These are phyloP conservation scores for Conomelus anceps DNA, from an alignment of 2,888 invertebrate genomes.

Conservation along the genomic window DNA sequence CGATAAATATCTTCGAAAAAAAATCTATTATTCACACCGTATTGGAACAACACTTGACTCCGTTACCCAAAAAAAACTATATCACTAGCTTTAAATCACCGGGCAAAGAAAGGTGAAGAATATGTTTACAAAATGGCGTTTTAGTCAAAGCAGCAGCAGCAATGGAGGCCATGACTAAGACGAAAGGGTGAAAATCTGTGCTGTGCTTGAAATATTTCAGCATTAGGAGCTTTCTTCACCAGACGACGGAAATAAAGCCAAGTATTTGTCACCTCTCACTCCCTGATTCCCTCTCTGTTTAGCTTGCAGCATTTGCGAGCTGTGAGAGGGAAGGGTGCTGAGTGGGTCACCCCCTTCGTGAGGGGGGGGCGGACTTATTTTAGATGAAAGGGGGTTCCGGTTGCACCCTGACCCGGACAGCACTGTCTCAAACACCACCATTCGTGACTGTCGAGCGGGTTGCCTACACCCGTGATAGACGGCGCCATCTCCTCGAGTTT, in stretches of 20 bases:
- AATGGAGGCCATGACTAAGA: not conserved
- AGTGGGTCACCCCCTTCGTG: not conserved
- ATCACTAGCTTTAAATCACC: not conserved
- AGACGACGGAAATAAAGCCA: not conserved
- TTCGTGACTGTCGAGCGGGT: not conserved
- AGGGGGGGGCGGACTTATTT: not conserved
- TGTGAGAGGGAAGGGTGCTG: not conserved
- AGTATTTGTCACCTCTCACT: not conserved
- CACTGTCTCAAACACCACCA: too few species aligned
- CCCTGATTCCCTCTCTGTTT: not conserved
- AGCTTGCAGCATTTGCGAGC: not conserved
- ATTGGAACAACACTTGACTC: not conserved
- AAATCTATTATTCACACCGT: too few species aligned
- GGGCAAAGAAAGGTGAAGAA: not conserved
- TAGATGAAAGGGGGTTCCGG: not conserved
- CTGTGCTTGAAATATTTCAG: slow-evolving; percentile 5
- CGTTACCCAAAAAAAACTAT: not conserved
- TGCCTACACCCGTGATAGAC: not conserved
- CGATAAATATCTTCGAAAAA: not conserved
- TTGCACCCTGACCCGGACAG: not conserved
- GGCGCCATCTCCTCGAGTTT: not conserved
- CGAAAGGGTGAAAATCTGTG: slow-evolving; percentile 3
- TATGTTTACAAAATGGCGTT: not conserved
- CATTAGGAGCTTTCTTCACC: not conserved
- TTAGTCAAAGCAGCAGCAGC: not conserved